Conservation (phyloP, 2,797 vertebrate genomes). For the Xenentodon cancila region DNA sequence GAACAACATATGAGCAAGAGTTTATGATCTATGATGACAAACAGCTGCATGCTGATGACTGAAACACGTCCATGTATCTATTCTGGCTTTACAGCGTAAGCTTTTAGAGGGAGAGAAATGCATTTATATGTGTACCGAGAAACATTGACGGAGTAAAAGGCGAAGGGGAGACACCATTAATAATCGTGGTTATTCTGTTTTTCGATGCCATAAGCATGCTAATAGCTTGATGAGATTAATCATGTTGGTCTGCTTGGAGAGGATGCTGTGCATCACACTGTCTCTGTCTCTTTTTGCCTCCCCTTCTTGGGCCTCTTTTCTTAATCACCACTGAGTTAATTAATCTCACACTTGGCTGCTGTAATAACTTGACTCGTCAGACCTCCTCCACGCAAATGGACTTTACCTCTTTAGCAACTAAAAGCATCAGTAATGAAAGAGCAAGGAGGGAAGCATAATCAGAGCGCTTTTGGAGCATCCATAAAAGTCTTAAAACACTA, state of each 20-base stretch:
- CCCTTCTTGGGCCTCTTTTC: constrained; percentile 47
- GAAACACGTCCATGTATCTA: constrained; percentile 38
- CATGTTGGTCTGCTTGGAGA: constrained; percentile 44
- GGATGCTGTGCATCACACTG: constrained; percentile 29
- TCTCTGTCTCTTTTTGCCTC: constrained; percentile 11
- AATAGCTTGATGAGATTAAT: constrained; percentile 60
- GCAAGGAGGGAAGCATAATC: constrained; percentile 11
- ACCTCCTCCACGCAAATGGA: constrained; percentile 73
- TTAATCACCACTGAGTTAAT: constrained; percentile 80
- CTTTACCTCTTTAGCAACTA: constrained; percentile 64
- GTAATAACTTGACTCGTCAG: constrained; percentile 80
- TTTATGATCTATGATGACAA: constrained; percentile 59
- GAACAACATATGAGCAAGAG: constrained; percentile 16
- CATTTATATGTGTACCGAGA: constrained; percentile 65
- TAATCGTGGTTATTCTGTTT: constrained; percentile 64
- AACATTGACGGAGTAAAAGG: constrained; percentile 58
- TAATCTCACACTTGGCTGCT: constrained; percentile 80
- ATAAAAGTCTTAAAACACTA: constrained; percentile 42
- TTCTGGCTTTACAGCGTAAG: constrained; percentile 35
- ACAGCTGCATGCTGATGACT: constrained; percentile 53
- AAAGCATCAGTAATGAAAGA: constrained; percentile 60
- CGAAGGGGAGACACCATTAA: constrained; percentile 45
- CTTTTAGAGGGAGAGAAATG: constrained; percentile 46
- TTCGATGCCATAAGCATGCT: constrained; percentile 36
- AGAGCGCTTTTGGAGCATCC: constrained; percentile 10